Conservation (phyloP, 2,113 vertebrate species). For the Burhinus oedicnemus region DNA sequence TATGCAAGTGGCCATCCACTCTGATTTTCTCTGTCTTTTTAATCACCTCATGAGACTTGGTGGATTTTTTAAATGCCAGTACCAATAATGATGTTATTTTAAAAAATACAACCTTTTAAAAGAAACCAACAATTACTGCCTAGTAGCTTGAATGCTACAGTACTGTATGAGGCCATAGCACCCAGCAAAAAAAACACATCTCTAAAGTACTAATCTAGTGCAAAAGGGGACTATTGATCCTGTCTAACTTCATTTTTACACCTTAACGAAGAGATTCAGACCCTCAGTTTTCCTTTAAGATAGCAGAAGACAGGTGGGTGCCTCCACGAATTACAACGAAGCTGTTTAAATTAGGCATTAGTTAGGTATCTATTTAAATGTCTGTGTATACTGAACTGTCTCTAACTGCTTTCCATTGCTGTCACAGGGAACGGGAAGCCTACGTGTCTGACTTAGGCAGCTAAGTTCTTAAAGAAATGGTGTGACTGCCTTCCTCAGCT, state of each 20-base stretch:
- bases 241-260: not conserved
- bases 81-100: not conserved
- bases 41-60: not conserved
- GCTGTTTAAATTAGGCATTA: not conserved
- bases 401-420: not conserved
- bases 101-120: not conserved
- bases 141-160: not conserved
- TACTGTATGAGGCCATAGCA: not conserved
- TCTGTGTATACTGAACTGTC: not conserved
- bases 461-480: not conserved
- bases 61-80: not conserved
- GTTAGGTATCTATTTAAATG: not conserved
- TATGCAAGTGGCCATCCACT: not conserved
- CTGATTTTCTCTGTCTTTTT: not conserved
- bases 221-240: not conserved
- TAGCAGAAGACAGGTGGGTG: not conserved
- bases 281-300: not conserved
- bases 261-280: not conserved
- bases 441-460: rapidly evolving
- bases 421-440: not conserved
- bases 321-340: not conserved
- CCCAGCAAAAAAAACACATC: not conserved
- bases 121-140: not conserved
- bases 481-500: not conserved
- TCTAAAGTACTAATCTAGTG: not conserved